Conservation (phyloP, 2,888 invertebrate species). For the Heliconius charithonia region DNA sequence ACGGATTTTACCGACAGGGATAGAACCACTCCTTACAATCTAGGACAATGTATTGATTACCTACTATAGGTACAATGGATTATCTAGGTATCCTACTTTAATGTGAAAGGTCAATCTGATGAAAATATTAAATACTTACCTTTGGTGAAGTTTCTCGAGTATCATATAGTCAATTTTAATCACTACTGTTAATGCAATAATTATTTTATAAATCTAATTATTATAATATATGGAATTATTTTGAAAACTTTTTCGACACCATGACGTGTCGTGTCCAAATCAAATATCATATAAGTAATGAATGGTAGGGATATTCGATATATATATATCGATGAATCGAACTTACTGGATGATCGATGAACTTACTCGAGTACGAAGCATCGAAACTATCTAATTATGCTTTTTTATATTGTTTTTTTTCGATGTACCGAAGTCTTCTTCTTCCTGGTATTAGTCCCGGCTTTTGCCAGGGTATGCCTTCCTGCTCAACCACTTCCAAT, state of each 20-base stretch:
- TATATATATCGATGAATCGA: no score
- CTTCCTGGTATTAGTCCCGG: no score
- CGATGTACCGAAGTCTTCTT: no score
- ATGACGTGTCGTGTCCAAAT: constrained; percentile 32
- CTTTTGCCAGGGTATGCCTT: no score
- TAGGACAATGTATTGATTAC: constrained; percentile 7
- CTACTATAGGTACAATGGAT: background rate
- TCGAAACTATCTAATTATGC: no score
- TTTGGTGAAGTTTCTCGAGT: background rate
- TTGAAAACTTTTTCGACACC: constrained; percentile 20
- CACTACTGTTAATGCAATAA: constrained; percentile 2
- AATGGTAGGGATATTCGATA: no score
- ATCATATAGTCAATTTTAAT: background rate
- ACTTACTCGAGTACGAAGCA: no score
- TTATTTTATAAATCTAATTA: background rate
- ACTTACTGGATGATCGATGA: no score
- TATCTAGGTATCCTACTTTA: background rate
- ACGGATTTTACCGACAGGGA: background rate
- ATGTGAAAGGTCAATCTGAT: background rate
- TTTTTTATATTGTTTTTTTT: no score
- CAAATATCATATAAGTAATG: background rate
- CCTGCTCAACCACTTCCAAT: no score
- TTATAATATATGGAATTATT: background rate
- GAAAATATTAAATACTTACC: constrained; percentile 6
- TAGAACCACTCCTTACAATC: background rate